Conservation (phyloP, 2,113 vertebrate genomes). For the Macquaria australasica region DNA sequence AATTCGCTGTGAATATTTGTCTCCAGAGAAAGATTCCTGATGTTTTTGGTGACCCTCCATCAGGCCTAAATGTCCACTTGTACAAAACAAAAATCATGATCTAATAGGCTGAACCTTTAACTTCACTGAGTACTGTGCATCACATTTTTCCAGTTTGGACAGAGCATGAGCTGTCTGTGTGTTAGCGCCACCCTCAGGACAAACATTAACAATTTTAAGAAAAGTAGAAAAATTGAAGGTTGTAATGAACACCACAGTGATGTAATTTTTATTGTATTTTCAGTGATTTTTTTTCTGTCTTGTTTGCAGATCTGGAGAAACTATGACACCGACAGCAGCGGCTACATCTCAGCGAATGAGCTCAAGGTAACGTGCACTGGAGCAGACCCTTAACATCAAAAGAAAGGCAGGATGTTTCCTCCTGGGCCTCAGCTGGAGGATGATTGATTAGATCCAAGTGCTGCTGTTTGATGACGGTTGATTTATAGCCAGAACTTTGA, state of each 20-base stretch:
- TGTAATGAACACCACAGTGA: not conserved
- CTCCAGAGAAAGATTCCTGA: not conserved
- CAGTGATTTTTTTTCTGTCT: not conserved
- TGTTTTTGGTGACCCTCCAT: too few relatives aligned
- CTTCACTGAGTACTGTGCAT: not conserved
- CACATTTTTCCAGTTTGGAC: not conserved
- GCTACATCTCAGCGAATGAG: constrained; percentile 91
- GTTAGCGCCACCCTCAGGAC: not conserved
- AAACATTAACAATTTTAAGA: not conserved
- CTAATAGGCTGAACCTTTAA: not conserved
- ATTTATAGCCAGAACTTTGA: too few relatives aligned
- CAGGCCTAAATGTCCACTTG: not conserved
- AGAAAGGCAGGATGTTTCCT: not conserved
- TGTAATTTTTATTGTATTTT: too few relatives aligned
- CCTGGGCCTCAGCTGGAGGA: not conserved
- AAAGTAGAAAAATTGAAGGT: not conserved
- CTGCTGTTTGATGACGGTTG: not conserved
- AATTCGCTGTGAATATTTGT: not conserved
- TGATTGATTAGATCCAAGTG: not conserved
- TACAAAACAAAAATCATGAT: not conserved
- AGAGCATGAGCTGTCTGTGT: not conserved
- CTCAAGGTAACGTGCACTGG: constrained; percentile 82
- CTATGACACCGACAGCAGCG: constrained; percentile 94
- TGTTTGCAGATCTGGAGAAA: constrained; percentile 91
- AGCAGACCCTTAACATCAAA: not conserved